phyloP scores from a whole-genome alignment of 2,113 vertebrate species.

The Isichthys henryi region DNA sequence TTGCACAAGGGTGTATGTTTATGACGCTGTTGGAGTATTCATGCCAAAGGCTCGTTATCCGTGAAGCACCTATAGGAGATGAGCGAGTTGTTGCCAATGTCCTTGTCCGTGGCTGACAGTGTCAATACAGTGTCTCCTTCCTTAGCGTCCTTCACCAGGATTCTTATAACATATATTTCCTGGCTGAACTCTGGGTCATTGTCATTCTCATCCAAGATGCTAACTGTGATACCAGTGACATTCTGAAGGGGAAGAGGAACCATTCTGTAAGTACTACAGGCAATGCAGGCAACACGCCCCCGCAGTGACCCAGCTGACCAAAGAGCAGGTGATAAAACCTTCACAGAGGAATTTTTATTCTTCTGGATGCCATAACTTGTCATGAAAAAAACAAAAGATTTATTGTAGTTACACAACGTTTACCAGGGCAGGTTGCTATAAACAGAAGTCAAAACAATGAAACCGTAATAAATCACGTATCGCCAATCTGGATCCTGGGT shows the following conservation, averaged over 20 bases:
- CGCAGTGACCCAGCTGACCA: not conserved
- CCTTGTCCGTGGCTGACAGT: constrained; percentile 52
- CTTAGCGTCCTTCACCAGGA: constrained; percentile 37
- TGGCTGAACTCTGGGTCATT: constrained; percentile 54
- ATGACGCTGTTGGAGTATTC: not conserved
- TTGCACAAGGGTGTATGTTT: not conserved
- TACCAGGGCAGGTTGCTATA: not conserved
- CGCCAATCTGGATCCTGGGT: not conserved
- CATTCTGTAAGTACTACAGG: not conserved
- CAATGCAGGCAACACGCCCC: not conserved
- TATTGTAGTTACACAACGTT: not conserved
- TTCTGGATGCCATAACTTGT: not conserved
- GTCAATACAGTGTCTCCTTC: constrained; percentile 42
- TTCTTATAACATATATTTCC: constrained; percentile 29
- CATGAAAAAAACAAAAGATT: not conserved
- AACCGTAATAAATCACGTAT: not conserved
- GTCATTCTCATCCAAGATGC: constrained; percentile 56
- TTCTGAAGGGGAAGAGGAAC: constrained; percentile 47
- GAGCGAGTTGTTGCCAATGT: constrained; percentile 48
- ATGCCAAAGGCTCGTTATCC: not conserved
- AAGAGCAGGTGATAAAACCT: not conserved
- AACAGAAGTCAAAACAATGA: not conserved
- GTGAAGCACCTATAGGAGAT: constrained; percentile 52
- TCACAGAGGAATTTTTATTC: constrained; percentile 6
- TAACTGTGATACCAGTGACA: constrained; percentile 52